Base-by-base conservation (phyloP, 1,140 invertebrate species). In the Rhagoletis zephyria region DNA sequence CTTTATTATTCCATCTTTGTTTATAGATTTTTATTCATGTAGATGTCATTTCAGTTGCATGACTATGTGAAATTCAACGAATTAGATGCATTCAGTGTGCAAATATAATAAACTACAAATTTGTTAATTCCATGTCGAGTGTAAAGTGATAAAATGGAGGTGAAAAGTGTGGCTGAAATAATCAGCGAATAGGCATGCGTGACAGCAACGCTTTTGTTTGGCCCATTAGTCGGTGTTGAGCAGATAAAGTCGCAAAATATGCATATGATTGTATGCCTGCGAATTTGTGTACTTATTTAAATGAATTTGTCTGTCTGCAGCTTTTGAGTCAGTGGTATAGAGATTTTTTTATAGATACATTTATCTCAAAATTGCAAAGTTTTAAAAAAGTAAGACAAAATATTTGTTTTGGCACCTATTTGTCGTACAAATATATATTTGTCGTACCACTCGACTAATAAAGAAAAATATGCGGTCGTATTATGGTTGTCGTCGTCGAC, bases 11-110 rank as follows among this genome's bases (percentile, higher is more conserved):
- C 40, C 6, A 16, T 14, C 45, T 48, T 74, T 74, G 40, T 16
- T n/a, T 63, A 30, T 42, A 74, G 14, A 74, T 74, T 74, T 45
- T n/a, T 74, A 74, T 74, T 74, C 30, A 30, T 30, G 30, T 45
- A 74, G 67, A 74, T 74, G 14, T 74, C n/a, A 74, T 45, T 67
- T 74, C 67, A 74, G 10, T 56, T n/a, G 2, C 3, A 74, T 67
- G 30, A 67, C 64, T 1, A 1, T 30, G 40, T 74, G 14, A 0
- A 10, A 45, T 74, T 74, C 4, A 42, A 16, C 14, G 14, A 0
- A 7, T 30, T 45, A 14, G 7, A 42, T 45, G 10, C 10, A 16
- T 7, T 60, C 6, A 7, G 12, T 60, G 59, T 63, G 61, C 61
- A 63, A 16, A 63, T 63, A 6, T 63, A 63, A 12, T 12, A 65